phyloP scores from a whole-genome alignment of 2,888 invertebrate genomes.

The Drosophila aldrichi region DNA sequence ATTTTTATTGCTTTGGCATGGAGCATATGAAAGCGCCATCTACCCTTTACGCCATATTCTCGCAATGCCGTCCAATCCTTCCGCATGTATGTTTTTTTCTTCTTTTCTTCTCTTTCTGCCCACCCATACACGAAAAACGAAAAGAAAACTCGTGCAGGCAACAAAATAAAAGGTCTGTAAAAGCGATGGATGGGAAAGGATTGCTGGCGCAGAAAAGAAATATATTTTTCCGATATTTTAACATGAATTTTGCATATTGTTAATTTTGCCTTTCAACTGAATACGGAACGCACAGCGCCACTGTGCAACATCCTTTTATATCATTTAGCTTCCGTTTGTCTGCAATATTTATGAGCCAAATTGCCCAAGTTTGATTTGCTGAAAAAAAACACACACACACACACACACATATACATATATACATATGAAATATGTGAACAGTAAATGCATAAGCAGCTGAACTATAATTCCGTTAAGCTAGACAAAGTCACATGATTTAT shows the following conservation, averaged over 20 bases:
- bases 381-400: not conserved
- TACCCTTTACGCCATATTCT: slow-evolving; percentile 14
- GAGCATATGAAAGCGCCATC: slow-evolving; percentile 72
- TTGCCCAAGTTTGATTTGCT: slow-evolving; percentile 38
- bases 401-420: not conserved
- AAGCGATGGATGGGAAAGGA: slow-evolving; percentile 52
- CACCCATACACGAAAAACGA: slow-evolving; percentile 55
- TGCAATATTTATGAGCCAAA: slow-evolving; percentile 40
- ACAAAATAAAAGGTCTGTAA: slow-evolving; percentile 45
- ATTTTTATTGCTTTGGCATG: slow-evolving; percentile 77
- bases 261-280: slow-evolving; percentile 76
- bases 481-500: slow-evolving; percentile 1
- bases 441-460: slow-evolving; percentile 13
- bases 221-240: slow-evolving; percentile 83
- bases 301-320: slow-evolving; percentile 43
- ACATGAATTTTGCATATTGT: slow-evolving; percentile 84
- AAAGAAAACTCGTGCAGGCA: slow-evolving; percentile 56
- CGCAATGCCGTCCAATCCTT: slow-evolving; percentile 44
- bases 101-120: slow-evolving; percentile 39
- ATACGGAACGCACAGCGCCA: slow-evolving; percentile 46
- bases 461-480: slow-evolving; percentile 9
- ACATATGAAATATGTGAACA: not conserved
- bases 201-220: slow-evolving; percentile 74
- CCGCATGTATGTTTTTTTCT: slow-evolving; percentile 40
- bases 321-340: slow-evolving; percentile 66